Evolutionary conservation across 2,888 invertebrate genomes (phyloP).

Genomic region (Nipponacmea schrenckii): DNA sequence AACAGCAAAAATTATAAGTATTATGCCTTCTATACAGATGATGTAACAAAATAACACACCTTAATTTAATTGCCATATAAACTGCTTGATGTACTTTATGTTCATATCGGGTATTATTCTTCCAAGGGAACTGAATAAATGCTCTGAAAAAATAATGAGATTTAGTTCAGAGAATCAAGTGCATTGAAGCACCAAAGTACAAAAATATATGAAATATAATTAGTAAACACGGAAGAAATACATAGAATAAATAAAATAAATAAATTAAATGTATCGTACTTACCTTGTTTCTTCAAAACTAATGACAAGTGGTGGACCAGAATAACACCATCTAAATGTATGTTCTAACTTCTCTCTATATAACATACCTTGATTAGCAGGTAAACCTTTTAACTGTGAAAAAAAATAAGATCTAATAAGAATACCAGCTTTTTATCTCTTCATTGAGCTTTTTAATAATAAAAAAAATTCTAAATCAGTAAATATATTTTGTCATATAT

Average conservation of each 20-base stretch:
- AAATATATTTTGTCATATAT: too few relatives aligned
- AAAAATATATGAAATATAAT: too few relatives aligned
- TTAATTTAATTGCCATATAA: conserved; percentile 64
- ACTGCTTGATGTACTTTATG: conserved; percentile 58
- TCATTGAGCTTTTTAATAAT: too few relatives aligned
- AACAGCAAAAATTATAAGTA: too few relatives aligned
- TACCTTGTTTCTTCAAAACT: conserved; percentile 64
- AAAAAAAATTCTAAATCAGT: too few relatives aligned
- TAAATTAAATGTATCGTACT: too few relatives aligned
- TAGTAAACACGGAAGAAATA: too few relatives aligned
- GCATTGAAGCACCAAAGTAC: too few relatives aligned
- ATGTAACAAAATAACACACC: conserved; percentile 33
- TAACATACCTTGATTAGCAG: conserved; percentile 63
- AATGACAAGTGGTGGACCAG: conserved; percentile 39
- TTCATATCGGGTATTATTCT: conserved; percentile 33
- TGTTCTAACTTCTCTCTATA: conserved; percentile 62
- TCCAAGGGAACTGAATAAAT: conserved; percentile 54
- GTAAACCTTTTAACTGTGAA: conserved; percentile 62
- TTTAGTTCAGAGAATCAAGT: too few relatives aligned
- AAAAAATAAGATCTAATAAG: not conserved
- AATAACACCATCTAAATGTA: conserved; percentile 53
- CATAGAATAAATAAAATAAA: too few relatives aligned
- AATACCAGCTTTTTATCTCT: not conserved
- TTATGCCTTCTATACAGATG: too few relatives aligned
- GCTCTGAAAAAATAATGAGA: conserved; percentile 43